Base-by-base conservation (phyloP, 1,140 invertebrate species). In the Diorhabda elongata region DNA sequence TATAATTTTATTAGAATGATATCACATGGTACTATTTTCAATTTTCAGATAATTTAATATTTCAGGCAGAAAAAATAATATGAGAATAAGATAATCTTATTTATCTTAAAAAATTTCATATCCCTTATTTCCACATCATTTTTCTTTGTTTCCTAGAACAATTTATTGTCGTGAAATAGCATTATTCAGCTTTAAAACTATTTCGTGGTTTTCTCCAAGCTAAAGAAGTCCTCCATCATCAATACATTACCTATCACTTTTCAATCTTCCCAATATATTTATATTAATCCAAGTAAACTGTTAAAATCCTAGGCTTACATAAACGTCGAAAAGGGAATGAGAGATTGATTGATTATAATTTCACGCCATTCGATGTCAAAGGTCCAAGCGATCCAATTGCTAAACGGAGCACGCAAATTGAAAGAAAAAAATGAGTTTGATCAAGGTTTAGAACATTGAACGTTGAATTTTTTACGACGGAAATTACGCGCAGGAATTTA, bases 201-300 rank as follows among this genome's bases (percentile, higher is more conserved):
- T n/a, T 52, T 52, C 47, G 47, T 52, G 47, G 47, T 3, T 8
- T 52, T 8, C n/a, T 2, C 6, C 47, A 52, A n/a, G 47, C n/a
- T 52, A 52, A 52, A 52, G 47, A 52, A 52, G 47, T 52, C 47
- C 47, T 52, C n/a, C 47, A 52, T 52, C 47, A 52, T 52, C 47
- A n/a, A 52, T 52, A 52, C 47, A 52, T 52, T 52, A 52, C 47
- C 47, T 52, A n/a, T 52, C 47, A 52, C 3, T 52, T 52, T 52
- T 52, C 47, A 52, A 52, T 52, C 47, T 52, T n/a, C 47, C 47
- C 47, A 52, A 52, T 3, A 52, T 52, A 52, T 52, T 52, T 52
- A 52, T 52, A 8, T 52, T 52, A 52, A 52, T 52, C 47, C n/a
- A 52, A 52, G 47, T n/a, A 52, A 52, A 52, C n/a, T 3, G 47